phyloP scores from a whole-genome alignment of 2,888 invertebrate genomes.

The Diploptera punctata region DNA sequence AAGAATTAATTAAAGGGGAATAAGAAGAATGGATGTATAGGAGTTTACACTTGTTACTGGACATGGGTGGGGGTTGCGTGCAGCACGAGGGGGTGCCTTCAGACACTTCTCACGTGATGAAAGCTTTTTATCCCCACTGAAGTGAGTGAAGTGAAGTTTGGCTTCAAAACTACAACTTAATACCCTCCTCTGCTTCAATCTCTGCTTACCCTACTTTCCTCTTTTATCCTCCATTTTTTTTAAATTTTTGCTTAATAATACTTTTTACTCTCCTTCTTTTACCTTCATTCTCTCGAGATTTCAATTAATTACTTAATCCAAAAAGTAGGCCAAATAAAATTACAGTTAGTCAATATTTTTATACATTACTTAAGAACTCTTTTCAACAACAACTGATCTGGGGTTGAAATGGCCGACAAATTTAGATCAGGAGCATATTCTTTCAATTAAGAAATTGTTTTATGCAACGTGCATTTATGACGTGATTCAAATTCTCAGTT shows the following conservation, averaged over 20 bases:
- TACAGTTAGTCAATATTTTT: too few species aligned
- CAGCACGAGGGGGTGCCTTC: not conserved
- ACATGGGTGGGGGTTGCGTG: not conserved
- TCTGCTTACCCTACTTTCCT: not conserved
- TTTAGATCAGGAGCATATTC: too few species aligned
- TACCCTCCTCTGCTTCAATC: not conserved
- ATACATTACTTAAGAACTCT: too few species aligned
- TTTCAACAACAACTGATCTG: too few species aligned
- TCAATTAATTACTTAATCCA: too few species aligned
- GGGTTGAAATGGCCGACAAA: too few species aligned
- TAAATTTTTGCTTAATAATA: not conserved
- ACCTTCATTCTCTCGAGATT: not conserved
- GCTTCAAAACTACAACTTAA: not conserved
- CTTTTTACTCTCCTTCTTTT: not conserved
- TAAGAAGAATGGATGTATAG: not conserved
- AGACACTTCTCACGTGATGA: constrained; percentile 3
- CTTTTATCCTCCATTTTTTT: not conserved
- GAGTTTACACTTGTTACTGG: not conserved
- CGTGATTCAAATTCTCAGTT: too few species aligned
- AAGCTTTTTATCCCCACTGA: not conserved
- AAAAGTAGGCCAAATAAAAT: too few species aligned
- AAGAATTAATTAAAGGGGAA: not conserved
- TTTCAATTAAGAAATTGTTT: too few species aligned
- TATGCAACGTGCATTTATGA: too few species aligned
- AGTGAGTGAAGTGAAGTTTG: too few species aligned